These are phyloP conservation scores for Tachuris rubrigastra DNA, from an alignment of 2,113 vertebrate genomes.

Conservation along the genomic window DNA sequence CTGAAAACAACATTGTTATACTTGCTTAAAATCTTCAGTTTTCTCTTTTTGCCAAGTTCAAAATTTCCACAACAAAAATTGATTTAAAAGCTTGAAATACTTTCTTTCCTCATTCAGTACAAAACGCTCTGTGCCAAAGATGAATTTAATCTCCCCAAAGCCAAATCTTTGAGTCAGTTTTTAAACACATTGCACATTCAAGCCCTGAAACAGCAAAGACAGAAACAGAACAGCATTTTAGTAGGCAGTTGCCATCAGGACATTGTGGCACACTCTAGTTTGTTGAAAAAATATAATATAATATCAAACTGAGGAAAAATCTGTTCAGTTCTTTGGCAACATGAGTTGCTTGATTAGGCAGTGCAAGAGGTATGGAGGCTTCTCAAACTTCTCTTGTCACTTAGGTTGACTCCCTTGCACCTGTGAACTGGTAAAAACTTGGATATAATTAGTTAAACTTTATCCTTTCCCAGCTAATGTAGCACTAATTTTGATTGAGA, in stretches of 20 bases:
- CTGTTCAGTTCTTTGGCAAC: constrained; percentile 6
- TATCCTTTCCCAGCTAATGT: neutral
- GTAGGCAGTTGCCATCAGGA: constrained; percentile 62
- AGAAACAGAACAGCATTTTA: constrained; percentile 64
- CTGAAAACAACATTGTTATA: neutral
- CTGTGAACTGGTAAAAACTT: neutral
- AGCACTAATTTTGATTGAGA: neutral
- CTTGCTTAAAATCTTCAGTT: neutral
- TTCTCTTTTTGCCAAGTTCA: neutral
- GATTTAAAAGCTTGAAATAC: neutral
- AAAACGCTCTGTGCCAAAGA: constrained; percentile 16
- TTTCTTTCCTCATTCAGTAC: neutral
- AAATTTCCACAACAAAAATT: neutral
- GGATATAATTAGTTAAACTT: neutral
- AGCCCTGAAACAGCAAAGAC: constrained; percentile 38
- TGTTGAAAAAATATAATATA: constrained; percentile 59
- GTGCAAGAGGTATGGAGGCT: neutral
- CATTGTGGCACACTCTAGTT: constrained; percentile 30
- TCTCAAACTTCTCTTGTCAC: neutral
- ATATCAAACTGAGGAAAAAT: constrained; percentile 48
- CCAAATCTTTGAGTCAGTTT: constrained; percentile 18
- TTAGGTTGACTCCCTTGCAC: neutral
- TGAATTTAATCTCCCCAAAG: constrained; percentile 13
- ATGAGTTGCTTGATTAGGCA: neutral
- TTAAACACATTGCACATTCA: constrained; percentile 40